Conservation (phyloP, 2,888 invertebrate species). For the Tortrix viridana region DNA sequence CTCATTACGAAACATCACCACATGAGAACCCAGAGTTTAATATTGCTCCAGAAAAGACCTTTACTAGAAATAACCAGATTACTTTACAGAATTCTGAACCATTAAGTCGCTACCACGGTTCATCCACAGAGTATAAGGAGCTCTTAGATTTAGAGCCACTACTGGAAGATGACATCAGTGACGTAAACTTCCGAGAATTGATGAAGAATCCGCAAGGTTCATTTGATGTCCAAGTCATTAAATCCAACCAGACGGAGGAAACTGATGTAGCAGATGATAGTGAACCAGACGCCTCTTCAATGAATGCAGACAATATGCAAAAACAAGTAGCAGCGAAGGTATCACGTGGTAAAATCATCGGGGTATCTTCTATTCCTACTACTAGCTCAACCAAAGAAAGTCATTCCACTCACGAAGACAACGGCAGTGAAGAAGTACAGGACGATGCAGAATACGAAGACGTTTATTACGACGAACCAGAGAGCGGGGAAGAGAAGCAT, state of each 20-base stretch:
- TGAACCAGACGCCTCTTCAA: conserved; percentile 73
- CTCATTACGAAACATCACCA: conserved; percentile 57
- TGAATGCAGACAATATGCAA: conserved; percentile 68
- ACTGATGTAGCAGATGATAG: conserved; percentile 62
- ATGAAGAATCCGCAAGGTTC: conserved; percentile 77
- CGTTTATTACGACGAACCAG: conserved; percentile 69
- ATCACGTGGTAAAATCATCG: conserved; percentile 18
- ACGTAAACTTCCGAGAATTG: conserved; percentile 75
- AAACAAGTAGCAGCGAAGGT: conserved; percentile 48
- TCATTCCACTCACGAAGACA: conserved; percentile 50
- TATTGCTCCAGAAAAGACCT: conserved; percentile 52
- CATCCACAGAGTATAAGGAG: conserved; percentile 77
- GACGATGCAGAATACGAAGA: conserved; percentile 70
- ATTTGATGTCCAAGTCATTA: conserved; percentile 82
- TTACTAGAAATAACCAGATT: conserved; percentile 49
- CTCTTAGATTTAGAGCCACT: conserved; percentile 83
- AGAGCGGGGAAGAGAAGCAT: conserved; percentile 59
- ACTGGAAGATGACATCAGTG: conserved; percentile 84
- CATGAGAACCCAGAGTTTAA: conserved; percentile 51
- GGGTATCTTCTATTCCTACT: conserved; percentile 48
- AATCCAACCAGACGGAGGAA: conserved; percentile 64
- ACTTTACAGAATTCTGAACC: conserved; percentile 47
- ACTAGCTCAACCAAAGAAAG: conserved; percentile 47
- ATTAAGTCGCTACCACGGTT: conserved; percentile 24
- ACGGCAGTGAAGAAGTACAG: conserved; percentile 58